A percentile compares a stretch with the other conserved stretches of the same genome.
Evolutionary conservation across 2,797 vertebrate species (phyloP).

Genomic region (Enteromius argenteus): DNA sequence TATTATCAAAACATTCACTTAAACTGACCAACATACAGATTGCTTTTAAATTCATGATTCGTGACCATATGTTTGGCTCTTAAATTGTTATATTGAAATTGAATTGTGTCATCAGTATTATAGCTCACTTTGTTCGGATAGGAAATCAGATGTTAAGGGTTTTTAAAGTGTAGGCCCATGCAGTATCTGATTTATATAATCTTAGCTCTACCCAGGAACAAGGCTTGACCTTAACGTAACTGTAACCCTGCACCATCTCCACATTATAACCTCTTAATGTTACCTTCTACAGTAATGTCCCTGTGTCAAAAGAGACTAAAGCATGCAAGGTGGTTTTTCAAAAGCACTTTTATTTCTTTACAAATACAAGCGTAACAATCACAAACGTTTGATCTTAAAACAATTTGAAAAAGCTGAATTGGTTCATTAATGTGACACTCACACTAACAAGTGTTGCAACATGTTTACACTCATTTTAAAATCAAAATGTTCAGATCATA

Average conservation of each 20-base stretch:
- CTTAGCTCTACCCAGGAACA: not conserved
- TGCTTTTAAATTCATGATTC: not conserved
- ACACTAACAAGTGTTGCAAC: not conserved
- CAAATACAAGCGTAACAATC: not conserved
- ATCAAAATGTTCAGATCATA: not conserved
- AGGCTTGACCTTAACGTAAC: slow-evolving; percentile 10
- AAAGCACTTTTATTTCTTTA: slow-evolving; percentile 16
- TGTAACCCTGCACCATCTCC: slow-evolving; percentile 24
- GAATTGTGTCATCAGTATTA: not conserved
- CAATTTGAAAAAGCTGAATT: not conserved
- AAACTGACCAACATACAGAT: not conserved
- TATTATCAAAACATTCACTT: no score
- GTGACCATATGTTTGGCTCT: not conserved
- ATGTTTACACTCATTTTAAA: not conserved
- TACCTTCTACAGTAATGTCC: not conserved
- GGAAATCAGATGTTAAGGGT: not conserved
- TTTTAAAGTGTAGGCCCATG: not conserved
- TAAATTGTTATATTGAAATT: not conserved
- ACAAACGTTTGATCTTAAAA: not conserved
- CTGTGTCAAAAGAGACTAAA: not conserved
- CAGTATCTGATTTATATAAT: slow-evolving; percentile 8
- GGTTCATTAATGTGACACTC: not conserved
- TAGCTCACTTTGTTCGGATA: not conserved
- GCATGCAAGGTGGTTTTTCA: slow-evolving; percentile 4
- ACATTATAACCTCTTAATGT: slow-evolving; percentile 19